Evolutionary conservation across 2,113 vertebrate species (phyloP).

Genomic region (Motacilla alba): DNA sequence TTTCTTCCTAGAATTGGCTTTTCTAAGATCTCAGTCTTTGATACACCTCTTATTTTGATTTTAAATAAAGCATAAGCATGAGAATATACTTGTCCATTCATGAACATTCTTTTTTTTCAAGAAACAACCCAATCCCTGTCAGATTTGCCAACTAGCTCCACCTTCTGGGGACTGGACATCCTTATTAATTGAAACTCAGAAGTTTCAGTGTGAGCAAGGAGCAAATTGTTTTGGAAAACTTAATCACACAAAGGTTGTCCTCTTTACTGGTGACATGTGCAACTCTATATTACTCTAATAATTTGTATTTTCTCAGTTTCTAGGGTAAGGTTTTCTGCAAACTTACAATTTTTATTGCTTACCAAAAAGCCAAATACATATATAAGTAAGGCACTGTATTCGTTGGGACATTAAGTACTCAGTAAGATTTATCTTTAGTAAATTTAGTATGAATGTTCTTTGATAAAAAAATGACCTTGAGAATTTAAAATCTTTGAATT

Average conservation of each 20-base stretch:
- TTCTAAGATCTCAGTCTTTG: background rate
- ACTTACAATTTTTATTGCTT: background rate
- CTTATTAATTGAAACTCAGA: background rate
- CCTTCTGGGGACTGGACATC: slow-evolving; percentile 49
- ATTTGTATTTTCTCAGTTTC: background rate
- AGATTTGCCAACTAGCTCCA: slow-evolving; percentile 63
- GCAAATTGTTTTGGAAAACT: background rate
- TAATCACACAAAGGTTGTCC: background rate
- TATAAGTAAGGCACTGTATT: background rate
- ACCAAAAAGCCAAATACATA: background rate
- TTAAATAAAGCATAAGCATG: background rate
- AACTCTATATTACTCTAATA: background rate
- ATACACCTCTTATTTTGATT: background rate
- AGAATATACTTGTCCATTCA: background rate
- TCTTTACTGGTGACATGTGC: background rate
- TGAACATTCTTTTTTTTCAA: background rate
- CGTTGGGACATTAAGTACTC: background rate
- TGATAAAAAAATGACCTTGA: background rate
- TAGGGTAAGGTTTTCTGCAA: background rate
- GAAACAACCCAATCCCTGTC: background rate
- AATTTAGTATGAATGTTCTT: background rate
- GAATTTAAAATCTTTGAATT: background rate
- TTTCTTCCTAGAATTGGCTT: background rate
- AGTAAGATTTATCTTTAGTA: background rate
- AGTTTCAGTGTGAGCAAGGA: background rate